Percentiles rank a stretch among this genome's conserved stretches.
Evolutionary conservation across 2,797 vertebrate species (phyloP).

Genomic region (Intellagama lesueurii): DNA sequence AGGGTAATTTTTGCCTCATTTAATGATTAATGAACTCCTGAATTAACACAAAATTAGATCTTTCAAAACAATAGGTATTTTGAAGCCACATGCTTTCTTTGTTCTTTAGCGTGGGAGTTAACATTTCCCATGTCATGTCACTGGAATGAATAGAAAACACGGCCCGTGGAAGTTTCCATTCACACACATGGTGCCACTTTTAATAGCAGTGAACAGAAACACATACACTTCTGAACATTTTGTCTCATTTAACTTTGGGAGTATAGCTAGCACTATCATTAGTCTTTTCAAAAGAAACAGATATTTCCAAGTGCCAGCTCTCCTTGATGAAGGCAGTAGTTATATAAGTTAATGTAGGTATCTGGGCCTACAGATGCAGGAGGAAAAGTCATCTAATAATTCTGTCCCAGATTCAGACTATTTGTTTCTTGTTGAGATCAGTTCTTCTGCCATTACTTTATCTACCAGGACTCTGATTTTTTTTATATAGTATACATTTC

Average conservation of each 20-base stretch:
- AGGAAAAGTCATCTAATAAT: constrained; percentile 8
- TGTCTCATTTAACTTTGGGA: not conserved
- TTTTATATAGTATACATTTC: constrained; percentile 1
- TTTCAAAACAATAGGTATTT: constrained; percentile 28
- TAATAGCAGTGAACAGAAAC: constrained; percentile 31
- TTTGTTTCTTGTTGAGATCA: constrained; percentile 52
- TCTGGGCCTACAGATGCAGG: constrained; percentile 27
- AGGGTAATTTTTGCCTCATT: constrained; percentile 43
- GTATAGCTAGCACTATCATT: constrained; percentile 28
- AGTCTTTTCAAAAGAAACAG: constrained; percentile 26
- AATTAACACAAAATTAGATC: constrained; percentile 25
- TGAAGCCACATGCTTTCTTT: constrained; percentile 24
- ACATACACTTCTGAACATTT: constrained; percentile 7
- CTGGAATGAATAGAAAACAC: not conserved
- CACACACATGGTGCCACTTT: not conserved
- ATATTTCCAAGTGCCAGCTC: not conserved
- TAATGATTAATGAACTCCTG: constrained; percentile 27
- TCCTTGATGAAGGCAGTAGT: constrained; percentile 21
- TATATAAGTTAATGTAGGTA: constrained; percentile 9
- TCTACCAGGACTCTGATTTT: not conserved
- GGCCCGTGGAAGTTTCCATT: constrained; percentile 12
- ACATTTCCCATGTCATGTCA: constrained; percentile 9
- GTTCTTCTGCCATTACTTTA: constrained; percentile 60
- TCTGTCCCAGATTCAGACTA: constrained; percentile 17
- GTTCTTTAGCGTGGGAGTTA: not conserved